A percentile compares a stretch with the other conserved stretches of the same genome.
phyloP scores from a whole-genome alignment of 2,888 invertebrate genomes.

The Crepidodera aurea region DNA sequence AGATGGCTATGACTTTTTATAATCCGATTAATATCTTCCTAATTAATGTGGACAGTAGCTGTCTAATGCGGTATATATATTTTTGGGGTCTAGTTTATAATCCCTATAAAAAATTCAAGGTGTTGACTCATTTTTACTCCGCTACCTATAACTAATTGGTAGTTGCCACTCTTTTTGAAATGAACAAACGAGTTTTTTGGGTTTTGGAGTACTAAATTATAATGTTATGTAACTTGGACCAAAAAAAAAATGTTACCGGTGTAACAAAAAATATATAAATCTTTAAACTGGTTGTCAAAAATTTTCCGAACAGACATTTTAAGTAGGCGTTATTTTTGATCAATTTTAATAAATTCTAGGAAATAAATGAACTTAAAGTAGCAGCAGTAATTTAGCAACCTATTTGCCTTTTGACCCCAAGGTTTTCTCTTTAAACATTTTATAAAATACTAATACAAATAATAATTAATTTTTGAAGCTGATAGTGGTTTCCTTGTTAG shows the following conservation, averaged over 20 bases:
- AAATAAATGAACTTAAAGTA: too few relatives aligned
- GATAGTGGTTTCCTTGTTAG: too few relatives aligned
- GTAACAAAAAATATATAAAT: too few relatives aligned
- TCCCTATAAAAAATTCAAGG: slow-evolving; percentile 11
- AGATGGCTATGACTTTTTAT: slow-evolving; percentile 11
- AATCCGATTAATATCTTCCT: slow-evolving; percentile 17
- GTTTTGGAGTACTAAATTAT: background rate
- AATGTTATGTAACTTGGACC: background rate
- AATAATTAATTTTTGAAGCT: too few relatives aligned
- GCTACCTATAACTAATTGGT: slow-evolving; percentile 2
- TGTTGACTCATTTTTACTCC: slow-evolving; percentile 16
- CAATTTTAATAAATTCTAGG: too few relatives aligned
- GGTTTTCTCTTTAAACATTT: too few relatives aligned
- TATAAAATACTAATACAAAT: too few relatives aligned
- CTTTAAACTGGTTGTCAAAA: too few relatives aligned
- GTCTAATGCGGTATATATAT: slow-evolving; percentile 5
- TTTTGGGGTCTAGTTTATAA: background rate
- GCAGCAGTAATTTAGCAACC: too few relatives aligned
- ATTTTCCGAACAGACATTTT: too few relatives aligned
- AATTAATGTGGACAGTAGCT: slow-evolving; percentile 22
- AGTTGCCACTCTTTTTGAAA: slow-evolving; percentile 6
- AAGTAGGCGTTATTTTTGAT: too few relatives aligned
- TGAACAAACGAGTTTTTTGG: slow-evolving; percentile 6
- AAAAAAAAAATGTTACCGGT: background rate
- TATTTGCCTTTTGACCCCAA: too few relatives aligned